Evolutionary conservation across 2,888 invertebrate genomes (phyloP), one percentile per base, ranked within the genome.

Genomic region (Camponotus fellah): DNA sequence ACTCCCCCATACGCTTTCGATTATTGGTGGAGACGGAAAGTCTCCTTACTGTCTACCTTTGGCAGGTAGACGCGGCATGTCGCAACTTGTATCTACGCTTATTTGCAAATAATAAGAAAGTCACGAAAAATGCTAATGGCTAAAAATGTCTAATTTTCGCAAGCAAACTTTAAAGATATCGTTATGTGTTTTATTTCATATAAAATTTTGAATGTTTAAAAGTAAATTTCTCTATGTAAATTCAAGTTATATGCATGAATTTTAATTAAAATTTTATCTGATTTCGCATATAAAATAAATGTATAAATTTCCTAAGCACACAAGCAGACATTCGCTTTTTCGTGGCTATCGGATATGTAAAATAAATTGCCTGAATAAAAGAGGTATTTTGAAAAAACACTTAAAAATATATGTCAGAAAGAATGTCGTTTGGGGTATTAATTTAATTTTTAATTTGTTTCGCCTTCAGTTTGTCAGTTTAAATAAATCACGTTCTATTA

Each of bases 1-100:
- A 85, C 90, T 88, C 88, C 87, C 90, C 88, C 89, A 81, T 84
- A 65, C 77, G 74, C 80, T 71, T 68, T 64, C 46, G 32, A 79
- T 79, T 34, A 49, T 71, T 37, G n/a, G 49, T 62, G n/a, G 21
- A 80, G 46, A 80, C n/a, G 46, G 71, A 72, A 80, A 80, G 46
- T 80, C 53, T 53, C 9, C 53, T 62, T 62, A 71, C 71, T 80
- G 60, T 72, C 46, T 26, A 26, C 26, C 26, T 26, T 46, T 72
- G 17, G 17, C 37, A 8, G 71, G 2, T 60, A 69, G 8, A 56
- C 12, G 14, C 58, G 21, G 53, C 34, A n/a, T 26, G 14, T 26
- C 8, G 32, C 72, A 46, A 40, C 40, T 21, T 17, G 46, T 34
- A 8, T 56, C 14, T 10, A 43, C 68, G 6, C 10, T 60, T 46